Base-by-base conservation (phyloP, 2,113 vertebrate species). In the Poeciliopsis retropinna region DNA sequence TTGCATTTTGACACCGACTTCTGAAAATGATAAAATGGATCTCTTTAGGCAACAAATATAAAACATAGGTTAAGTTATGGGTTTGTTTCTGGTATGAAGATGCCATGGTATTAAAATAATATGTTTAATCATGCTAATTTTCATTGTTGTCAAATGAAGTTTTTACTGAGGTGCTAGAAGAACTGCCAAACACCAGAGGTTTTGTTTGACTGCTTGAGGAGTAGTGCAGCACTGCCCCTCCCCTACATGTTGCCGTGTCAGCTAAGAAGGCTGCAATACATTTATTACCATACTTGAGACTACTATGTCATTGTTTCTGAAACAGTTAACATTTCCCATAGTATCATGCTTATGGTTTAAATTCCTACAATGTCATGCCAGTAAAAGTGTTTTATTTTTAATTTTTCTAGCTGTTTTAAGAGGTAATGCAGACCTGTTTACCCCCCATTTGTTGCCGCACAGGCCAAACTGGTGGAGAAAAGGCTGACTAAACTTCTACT, bases 1-100 rank as follows among this genome's bases (percentile, higher is more conserved):
- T 81, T 81, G 75, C 54, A 80, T 84, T 87, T 73, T 82, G 73
- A 83, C 54, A 51, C 12, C 57, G 27, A 60, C 60, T 70, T 27
- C 51, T 70, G 51, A 13, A 57, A 68, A 29, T 30, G 10, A 68
- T 31, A 60, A 15, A 70, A 22, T 70, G 31, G 10, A 60, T 27
- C 1, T 39, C 64, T 66, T 64, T n/a, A 64, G 25, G 29, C 28
- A 10, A 2, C 31, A 22, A 22, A n/a, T 13, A n/a, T 39, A 10
- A 65, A 65, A 65, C 22, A 6, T 11, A 34, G 19, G 8, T 57
- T 57, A n/a, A 57, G 22, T 6, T 10, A 57, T n/a, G 22, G 51
- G 22, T n/a, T 25, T 57, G 19, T 57, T n/a, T 57, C 51, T 57
- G 51, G 51, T 10, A 9, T n/a, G 22, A 57, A 25, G 7, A 57